Base-by-base conservation (phyloP, 1,140 invertebrate genomes). In the Drosophila pseudoobscura region DNA sequence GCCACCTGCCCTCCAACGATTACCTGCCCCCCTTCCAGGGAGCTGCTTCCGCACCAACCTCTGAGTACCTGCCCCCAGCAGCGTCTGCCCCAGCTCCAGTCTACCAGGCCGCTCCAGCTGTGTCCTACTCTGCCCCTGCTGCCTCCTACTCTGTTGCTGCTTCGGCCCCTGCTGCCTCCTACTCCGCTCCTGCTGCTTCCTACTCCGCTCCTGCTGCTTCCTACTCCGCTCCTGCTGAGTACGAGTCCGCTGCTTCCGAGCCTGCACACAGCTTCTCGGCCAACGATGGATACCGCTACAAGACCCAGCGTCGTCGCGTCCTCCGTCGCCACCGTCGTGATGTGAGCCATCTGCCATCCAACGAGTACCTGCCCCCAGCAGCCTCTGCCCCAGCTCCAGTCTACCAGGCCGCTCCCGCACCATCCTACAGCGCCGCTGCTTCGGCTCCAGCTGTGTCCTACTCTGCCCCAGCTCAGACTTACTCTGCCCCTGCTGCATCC, bases 1-100 rank as follows among this genome's bases (percentile, higher is more conserved):
- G 76, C 83, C 72, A 87, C 22, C 68, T 87, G 56, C 80, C 77
- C 8, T 79, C 87, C 78, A 89, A 74, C 80, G 87, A 89, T 6
- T 89, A 89, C 51, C 69, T 89, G 71, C 87, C 87, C 43, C 87
- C 87, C 22, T 22, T 80, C 20, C 78, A 82, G 43, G 70, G 35
- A n/a, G 80, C 79, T 17, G 84, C 80, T 43, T 80, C 85, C 41
- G 79, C 73, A 6, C 71, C 89, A 44, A 53, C 65, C 69, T 58
- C 31, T 41, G 89, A 89, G 43, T 90, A 90, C 55, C 60, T 89
- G 63, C 75, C 89, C 56, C 88, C 88, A 57, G 79, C 54, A 65
- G 78, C 71, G 44, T 74, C 71, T 52, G 71, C 75, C n/a, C 75
- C 75, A 4, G 74, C 74, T 64, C 56, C 69, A 41, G 50, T 46